These are phyloP conservation scores for Standfussiana lucernea DNA, from an alignment of 2,888 invertebrate genomes.

Conservation along the genomic window DNA sequence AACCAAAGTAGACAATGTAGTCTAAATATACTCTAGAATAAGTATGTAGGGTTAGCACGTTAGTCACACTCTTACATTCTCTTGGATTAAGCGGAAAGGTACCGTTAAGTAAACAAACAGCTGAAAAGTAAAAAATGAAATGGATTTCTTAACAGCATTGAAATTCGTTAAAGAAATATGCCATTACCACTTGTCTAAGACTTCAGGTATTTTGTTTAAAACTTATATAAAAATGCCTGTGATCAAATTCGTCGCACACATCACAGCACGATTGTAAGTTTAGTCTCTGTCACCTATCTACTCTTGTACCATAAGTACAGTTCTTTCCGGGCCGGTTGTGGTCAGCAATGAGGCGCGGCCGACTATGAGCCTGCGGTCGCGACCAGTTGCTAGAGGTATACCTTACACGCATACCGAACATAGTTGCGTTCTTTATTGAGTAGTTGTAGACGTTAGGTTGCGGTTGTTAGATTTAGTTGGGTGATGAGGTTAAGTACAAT, in stretches of 20 bases:
- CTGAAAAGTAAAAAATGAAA: background rate
- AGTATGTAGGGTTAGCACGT: background rate
- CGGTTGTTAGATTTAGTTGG: constrained; percentile 37
- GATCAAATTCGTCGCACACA: background rate
- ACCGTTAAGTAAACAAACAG: background rate
- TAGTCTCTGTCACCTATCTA: constrained; percentile 31
- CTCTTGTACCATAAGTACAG: constrained; percentile 19
- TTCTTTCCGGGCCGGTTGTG: constrained; percentile 54
- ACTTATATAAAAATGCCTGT: background rate
- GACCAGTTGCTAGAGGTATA: constrained; percentile 65
- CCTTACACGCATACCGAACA: constrained; percentile 63
- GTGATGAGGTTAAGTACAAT: constrained; percentile 11
- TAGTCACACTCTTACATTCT: background rate
- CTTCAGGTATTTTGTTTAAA: background rate
- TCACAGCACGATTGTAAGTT: background rate
- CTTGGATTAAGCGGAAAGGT: background rate
- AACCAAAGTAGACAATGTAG: background rate
- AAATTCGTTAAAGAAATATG: background rate
- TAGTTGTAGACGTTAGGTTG: constrained; percentile 34
- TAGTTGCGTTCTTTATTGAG: constrained; percentile 55
- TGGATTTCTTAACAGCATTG: no score
- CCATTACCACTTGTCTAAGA: background rate
- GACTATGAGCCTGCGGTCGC: constrained; percentile 63
- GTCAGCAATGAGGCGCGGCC: constrained; percentile 46
- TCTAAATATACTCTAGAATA: background rate